phyloP scores from a whole-genome alignment of 1,140 invertebrate genomes.

The Sycophaga agraensis region DNA sequence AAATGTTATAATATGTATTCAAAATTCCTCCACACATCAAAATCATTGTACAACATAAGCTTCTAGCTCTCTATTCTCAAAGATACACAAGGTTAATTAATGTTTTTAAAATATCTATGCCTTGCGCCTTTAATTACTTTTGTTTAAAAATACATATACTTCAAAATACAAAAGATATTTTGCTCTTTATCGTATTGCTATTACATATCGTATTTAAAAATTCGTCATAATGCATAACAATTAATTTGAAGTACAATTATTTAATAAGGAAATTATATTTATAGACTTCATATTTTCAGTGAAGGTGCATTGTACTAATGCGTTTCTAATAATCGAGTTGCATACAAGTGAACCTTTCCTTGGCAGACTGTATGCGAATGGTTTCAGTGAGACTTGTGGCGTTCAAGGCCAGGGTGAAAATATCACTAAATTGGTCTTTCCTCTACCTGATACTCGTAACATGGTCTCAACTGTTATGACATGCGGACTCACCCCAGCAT shows the following conservation, averaged over 20 bases:
- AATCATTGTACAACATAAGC: too few species aligned
- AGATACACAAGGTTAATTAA: too few species aligned
- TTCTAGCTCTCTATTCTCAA: too few species aligned
- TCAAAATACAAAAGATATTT: too few species aligned
- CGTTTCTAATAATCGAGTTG: conserved; percentile 55
- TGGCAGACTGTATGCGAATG: conserved; percentile 57
- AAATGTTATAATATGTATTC: too few species aligned
- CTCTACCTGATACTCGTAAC: conserved; percentile 39
- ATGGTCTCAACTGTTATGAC: conserved; percentile 16
- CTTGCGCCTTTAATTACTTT: too few species aligned
- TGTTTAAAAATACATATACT: too few species aligned
- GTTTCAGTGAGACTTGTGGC: conserved; percentile 53
- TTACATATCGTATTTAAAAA: background rate
- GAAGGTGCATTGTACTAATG: conserved; percentile 55
- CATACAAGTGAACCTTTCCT: conserved; percentile 57
- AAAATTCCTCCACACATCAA: too few species aligned
- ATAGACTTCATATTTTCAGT: conserved; percentile 49
- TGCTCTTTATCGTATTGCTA: background rate
- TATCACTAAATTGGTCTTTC: conserved; percentile 51
- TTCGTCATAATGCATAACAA: background rate
- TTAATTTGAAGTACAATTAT: background rate
- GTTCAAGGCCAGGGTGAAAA: conserved; percentile 51
- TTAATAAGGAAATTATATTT: too few species aligned
- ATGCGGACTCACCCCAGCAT: conserved; percentile 49
- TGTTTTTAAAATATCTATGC: too few species aligned